A percentile compares a stretch with the other conserved stretches of the same genome.
phyloP scores from a whole-genome alignment of 2,797 vertebrate species.

The Sebastes taczanowskii region DNA sequence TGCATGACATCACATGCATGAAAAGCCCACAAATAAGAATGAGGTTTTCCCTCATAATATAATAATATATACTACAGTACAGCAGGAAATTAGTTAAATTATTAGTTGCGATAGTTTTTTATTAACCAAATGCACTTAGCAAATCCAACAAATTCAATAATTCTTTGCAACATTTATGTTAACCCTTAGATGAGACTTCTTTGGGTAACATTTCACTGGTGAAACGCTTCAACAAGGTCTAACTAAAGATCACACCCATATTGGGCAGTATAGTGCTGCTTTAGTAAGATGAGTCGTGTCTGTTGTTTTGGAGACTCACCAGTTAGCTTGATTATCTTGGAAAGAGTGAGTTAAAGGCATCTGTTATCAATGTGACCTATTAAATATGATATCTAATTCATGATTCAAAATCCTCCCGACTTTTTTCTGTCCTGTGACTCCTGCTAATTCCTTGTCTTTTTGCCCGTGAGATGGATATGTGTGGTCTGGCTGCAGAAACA shows the following conservation, averaged over 20 bases:
- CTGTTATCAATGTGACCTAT: constrained; percentile 22
- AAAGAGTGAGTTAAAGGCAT: background rate
- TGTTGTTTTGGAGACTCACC: constrained; percentile 42
- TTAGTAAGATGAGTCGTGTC: constrained; percentile 11
- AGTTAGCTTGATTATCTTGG: constrained; percentile 17
- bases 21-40: background rate
- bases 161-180: background rate
- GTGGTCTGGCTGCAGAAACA: constrained; percentile 3
- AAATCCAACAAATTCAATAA: background rate
- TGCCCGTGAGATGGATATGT: background rate
- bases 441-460: constrained; percentile 1
- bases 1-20: background rate
- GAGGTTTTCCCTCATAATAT: background rate
- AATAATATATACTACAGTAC: background rate
- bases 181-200: background rate
- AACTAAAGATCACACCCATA: constrained; percentile 10
- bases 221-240: constrained; percentile 17
- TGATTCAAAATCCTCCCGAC: constrained; percentile 10
- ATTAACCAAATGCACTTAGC: background rate
- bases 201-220: background rate
- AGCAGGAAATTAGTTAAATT: background rate
- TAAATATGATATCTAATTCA: constrained; percentile 30
- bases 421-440: background rate
- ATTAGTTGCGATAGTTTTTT: too few relatives aligned
- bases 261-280: background rate